These are phyloP conservation scores for Scolanthus callimorphus DNA, from an alignment of 92 coral and sea anemone species.

Conservation along the genomic window DNA sequence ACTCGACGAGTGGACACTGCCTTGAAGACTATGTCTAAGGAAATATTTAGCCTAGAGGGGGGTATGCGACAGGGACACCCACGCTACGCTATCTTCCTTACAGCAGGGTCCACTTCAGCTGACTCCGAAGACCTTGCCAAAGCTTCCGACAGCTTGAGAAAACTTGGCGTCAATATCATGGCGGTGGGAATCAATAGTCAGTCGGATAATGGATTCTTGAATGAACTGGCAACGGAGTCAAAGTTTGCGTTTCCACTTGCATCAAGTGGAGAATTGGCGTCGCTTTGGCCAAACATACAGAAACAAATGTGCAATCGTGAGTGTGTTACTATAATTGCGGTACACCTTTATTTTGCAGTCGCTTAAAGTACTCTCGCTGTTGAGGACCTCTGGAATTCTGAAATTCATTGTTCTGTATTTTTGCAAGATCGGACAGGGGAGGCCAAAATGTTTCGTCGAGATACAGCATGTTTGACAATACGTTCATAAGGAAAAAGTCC, in stretches of 20 bases:
- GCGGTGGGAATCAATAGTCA: constrained; percentile 18
- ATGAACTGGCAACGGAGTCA: constrained; percentile 9
- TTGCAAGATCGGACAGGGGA: no score
- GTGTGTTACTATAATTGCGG: no score
- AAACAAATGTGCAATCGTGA: constrained; percentile 24
- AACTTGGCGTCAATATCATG: constrained; percentile 20
- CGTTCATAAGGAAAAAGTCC: no score
- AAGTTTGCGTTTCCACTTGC: background rate
- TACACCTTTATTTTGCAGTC: no score
- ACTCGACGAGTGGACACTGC: constrained; percentile 40
- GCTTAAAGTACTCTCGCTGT: no score
- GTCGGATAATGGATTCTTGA: background rate
- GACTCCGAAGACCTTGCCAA: constrained; percentile 18
- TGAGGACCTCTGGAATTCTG: no score
- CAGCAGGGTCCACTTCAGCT: constrained; percentile 32
- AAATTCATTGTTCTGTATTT: no score
- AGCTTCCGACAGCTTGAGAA: constrained; percentile 19
- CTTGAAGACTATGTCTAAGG: constrained; percentile 15
- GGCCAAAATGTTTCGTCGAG: no score
- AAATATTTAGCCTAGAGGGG: constrained; percentile 62
- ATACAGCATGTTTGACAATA: no score
- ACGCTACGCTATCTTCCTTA: constrained; percentile 41
- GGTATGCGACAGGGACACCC: constrained; percentile 74
- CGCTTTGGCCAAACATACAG: constrained; percentile 9
- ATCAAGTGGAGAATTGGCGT: constrained; percentile 5